Conservation (phyloP, 37 sponge, comb jelly and placozoan species). For the Aplysina aerophoba region DNA sequence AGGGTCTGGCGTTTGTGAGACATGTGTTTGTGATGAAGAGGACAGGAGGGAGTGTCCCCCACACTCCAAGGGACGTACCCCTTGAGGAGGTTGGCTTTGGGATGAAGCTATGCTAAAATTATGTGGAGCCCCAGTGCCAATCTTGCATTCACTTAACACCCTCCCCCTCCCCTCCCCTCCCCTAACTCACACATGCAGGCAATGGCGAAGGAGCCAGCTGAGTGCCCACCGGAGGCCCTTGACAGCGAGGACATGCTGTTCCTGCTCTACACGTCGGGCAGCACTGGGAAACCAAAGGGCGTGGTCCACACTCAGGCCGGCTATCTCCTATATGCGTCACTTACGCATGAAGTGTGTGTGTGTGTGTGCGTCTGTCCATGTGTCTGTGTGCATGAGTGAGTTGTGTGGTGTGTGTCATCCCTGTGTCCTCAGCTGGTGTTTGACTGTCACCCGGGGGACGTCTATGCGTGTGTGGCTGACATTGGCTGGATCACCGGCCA, state of each 20-base stretch:
- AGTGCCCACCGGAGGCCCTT: constrained; percentile 84
- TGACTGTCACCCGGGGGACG: constrained; percentile 90
- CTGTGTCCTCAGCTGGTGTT: constrained; percentile 72
- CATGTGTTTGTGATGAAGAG: constrained; percentile 83
- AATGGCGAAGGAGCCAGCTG: constrained; percentile 66
- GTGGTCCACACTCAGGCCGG: constrained; percentile 97
- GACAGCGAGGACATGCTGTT: constrained; percentile 96
- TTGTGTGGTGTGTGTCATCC: neutral
- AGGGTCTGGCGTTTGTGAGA: constrained; percentile 66
- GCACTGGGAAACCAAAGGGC: constrained; percentile 97
- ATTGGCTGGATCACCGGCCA: constrained; percentile 99
- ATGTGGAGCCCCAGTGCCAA: no score
- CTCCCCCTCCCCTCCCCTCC: neutral
- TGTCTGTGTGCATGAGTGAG: neutral
- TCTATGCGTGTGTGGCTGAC: constrained; percentile 98
- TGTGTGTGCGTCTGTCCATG: neutral
- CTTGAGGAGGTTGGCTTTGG: constrained; percentile 76
- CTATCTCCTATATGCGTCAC: constrained; percentile 90
- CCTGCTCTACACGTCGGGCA: constrained; percentile 97
- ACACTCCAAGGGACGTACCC: constrained; percentile 66
- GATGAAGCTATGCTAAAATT: neutral
- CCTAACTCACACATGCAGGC: constrained; percentile 50
- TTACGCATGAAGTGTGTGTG: constrained; percentile 79
- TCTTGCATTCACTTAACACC: neutral
- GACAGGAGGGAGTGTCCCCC: constrained; percentile 76